Conservation (phyloP, 2,797 vertebrate species). For the Spatula versicolor region DNA sequence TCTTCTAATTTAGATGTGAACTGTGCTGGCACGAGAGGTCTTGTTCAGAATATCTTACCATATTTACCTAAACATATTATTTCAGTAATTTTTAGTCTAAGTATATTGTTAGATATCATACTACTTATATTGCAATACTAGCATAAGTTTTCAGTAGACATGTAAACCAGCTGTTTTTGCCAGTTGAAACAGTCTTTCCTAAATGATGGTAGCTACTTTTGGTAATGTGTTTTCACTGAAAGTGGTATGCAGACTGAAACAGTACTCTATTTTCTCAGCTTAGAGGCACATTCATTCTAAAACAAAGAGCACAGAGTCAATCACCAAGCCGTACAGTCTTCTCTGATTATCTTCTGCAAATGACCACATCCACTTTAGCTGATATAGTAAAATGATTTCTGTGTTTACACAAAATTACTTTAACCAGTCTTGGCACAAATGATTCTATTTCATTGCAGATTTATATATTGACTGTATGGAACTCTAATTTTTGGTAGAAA, state of each 20-base stretch:
- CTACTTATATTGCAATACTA: not conserved
- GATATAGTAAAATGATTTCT: not conserved
- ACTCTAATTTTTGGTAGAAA: not conserved
- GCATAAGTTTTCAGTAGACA: not conserved
- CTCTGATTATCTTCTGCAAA: not conserved
- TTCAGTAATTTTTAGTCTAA: not conserved
- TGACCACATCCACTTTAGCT: accelerated
- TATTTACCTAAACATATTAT: not conserved
- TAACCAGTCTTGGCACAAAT: not conserved
- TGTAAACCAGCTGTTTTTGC: not conserved
- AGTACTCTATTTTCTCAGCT: not conserved
- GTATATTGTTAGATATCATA: not conserved
- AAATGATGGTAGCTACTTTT: not conserved
- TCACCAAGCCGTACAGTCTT: not conserved
- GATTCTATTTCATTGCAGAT: not conserved
- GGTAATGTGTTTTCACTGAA: not conserved
- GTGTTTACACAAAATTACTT: not conserved
- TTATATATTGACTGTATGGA: not conserved
- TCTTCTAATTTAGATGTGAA: not conserved
- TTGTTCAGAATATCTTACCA: not conserved
- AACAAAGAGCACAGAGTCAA: not conserved
- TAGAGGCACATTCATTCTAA: not conserved
- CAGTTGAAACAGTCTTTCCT: not conserved
- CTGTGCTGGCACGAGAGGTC: not conserved
- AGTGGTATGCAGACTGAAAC: not conserved